Conservation (phyloP, 2,797 vertebrate genomes). For the Paratrypauchen microcephalus region DNA sequence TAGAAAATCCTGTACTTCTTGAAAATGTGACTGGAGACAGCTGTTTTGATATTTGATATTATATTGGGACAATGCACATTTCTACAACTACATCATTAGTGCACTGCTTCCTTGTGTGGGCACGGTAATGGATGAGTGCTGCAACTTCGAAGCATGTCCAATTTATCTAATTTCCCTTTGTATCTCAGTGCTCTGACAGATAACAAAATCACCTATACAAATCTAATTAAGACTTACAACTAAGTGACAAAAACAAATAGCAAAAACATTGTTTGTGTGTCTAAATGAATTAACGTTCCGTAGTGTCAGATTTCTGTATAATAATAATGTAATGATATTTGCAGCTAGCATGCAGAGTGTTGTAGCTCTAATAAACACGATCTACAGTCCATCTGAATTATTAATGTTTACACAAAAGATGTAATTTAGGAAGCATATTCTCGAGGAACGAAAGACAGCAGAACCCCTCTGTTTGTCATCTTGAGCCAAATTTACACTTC, state of each 20-base stretch:
- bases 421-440: conserved; percentile 10
- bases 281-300: conserved; percentile 10
- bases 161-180: conserved; percentile 36
- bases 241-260: conserved; percentile 5
- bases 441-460: conserved; percentile 10
- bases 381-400: conserved; percentile 27
- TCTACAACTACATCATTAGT: conserved; percentile 34
- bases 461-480: conserved; percentile 2
- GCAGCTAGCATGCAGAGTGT: not conserved
- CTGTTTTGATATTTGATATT: not conserved
- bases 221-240: conserved; percentile 26
- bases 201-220: conserved; percentile 22
- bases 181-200: conserved; percentile 15
- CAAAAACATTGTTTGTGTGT: conserved; percentile 6
- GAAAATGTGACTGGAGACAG: not conserved
- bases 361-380: conserved; percentile 23
- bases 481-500: not conserved
- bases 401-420: conserved; percentile 27
- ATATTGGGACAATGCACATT: conserved; percentile 4
- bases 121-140: conserved; percentile 24
- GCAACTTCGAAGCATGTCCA: conserved; percentile 21
- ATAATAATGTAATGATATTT: conserved; percentile 19
- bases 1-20: not conserved
- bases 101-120: conserved; percentile 18
- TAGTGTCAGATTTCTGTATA: conserved; percentile 7